Evolutionary conservation across 2,113 vertebrate species (phyloP).

Genomic region (Alces alces): DNA sequence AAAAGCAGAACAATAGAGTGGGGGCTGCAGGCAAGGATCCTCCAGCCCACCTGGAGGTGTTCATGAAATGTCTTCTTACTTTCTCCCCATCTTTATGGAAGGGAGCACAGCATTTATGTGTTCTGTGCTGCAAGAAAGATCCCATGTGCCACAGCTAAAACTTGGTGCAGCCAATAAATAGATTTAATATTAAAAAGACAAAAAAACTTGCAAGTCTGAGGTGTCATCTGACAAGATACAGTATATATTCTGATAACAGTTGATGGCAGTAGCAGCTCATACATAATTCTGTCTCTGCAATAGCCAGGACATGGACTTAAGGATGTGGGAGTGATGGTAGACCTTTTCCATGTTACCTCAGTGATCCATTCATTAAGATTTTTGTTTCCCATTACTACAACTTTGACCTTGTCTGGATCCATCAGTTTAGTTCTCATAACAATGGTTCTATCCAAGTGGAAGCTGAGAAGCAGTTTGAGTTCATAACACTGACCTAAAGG

Average conservation of each 20-base stretch:
- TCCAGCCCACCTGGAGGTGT: neutral
- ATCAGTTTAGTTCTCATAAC: neutral
- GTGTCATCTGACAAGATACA: neutral
- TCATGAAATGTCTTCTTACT: neutral
- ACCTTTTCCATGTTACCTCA: neutral
- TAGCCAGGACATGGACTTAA: neutral
- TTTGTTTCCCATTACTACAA: neutral
- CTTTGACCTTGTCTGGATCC: neutral
- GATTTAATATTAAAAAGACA: neutral
- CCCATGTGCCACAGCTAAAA: neutral
- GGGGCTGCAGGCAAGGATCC: neutral
- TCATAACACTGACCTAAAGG: neutral
- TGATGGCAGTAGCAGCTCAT: neutral
- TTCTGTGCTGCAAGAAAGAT: neutral
- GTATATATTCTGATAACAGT: neutral
- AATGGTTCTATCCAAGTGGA: neutral
- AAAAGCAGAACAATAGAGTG: neutral
- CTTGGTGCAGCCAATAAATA: neutral
- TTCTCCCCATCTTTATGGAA: neutral
- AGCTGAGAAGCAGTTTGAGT: neutral
- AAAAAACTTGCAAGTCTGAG: neutral
- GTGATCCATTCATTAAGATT: neutral
- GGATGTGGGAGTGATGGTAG: rapidly evolving
- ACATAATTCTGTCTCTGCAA: rapidly evolving
- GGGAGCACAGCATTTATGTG: neutral